Evolutionary conservation across 2,888 invertebrate species (phyloP).

Genomic region (Cataglyphis altisquamis): DNA sequence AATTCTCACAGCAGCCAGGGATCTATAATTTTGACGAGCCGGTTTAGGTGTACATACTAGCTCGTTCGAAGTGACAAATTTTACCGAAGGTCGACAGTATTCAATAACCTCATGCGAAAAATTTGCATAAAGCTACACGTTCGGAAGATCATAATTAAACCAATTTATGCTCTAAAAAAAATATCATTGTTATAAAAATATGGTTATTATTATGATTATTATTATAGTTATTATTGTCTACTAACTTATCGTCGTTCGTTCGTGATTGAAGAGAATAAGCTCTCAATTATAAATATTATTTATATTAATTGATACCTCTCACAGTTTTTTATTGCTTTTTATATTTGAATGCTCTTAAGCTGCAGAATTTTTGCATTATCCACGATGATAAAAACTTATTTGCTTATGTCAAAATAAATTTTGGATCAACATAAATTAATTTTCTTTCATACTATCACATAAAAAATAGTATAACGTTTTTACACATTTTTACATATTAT

Average conservation of each 20-base stretch:
- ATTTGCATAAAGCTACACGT: conserved; percentile 78
- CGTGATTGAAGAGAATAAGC: conserved; percentile 24
- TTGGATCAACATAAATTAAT: conserved; percentile 5
- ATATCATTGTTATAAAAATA: neutral
- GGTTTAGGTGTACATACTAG: conserved; percentile 70
- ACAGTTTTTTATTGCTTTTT: conserved; percentile 14
- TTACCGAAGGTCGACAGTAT: conserved; percentile 60
- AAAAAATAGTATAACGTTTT: neutral
- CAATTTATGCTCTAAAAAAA: conserved; percentile 56
- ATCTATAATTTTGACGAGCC: conserved; percentile 68
- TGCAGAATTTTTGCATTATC: conserved; percentile 26
- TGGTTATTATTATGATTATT: neutral
- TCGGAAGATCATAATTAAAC: conserved; percentile 58
- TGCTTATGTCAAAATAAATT: neutral
- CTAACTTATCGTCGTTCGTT: neutral
- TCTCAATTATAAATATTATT: conserved; percentile 52
- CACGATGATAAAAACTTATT: neutral
- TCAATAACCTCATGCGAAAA: conserved; percentile 51
- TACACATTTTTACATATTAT: neutral
- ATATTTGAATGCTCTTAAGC: conserved; percentile 35
- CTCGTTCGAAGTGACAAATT: conserved; percentile 77
- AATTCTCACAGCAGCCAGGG: conserved; percentile 60
- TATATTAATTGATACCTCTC: conserved; percentile 55
- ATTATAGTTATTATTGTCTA: conserved; percentile 35
- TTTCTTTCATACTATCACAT: neutral